Evolutionary conservation across 2,888 invertebrate genomes (phyloP).

Genomic region (Cosmorhoe ocellata): DNA sequence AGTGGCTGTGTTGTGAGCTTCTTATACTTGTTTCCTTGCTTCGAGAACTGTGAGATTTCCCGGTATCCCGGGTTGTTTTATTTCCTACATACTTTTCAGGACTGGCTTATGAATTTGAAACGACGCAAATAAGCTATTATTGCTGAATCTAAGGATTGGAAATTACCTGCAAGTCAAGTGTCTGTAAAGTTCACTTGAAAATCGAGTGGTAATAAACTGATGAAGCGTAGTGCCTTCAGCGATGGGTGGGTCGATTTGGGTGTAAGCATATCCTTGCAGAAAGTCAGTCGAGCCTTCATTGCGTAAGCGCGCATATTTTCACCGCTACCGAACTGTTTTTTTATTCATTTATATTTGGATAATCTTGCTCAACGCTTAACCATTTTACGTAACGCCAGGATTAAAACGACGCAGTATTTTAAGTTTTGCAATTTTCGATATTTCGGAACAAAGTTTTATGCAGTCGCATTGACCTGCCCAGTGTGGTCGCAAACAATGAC

Average conservation of each 20-base stretch:
- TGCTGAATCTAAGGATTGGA: too few species aligned
- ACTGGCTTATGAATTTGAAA: too few species aligned
- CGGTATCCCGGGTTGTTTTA: too few species aligned
- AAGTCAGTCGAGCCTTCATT: constrained; percentile 50
- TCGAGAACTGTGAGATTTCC: neutral
- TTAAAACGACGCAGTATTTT: constrained; percentile 60
- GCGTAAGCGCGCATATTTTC: constrained; percentile 59
- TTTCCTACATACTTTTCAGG: too few species aligned
- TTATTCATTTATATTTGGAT: constrained; percentile 66
- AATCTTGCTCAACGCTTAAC: constrained; percentile 70
- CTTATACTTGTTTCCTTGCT: too few species aligned
- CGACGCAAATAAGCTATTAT: too few species aligned
- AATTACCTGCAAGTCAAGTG: too few species aligned
- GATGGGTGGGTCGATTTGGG: constrained; percentile 7
- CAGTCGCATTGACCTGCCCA: constrained; percentile 52
- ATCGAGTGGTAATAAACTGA: constrained; percentile 2
- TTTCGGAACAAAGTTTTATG: constrained; percentile 62
- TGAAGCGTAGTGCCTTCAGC: neutral
- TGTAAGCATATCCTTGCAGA: constrained; percentile 49
- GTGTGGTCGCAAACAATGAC: constrained; percentile 38
- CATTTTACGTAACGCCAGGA: constrained; percentile 72
- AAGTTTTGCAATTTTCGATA: constrained; percentile 71
- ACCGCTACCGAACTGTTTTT: constrained; percentile 51
- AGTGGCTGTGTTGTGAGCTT: too few species aligned
- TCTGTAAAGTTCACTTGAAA: neutral